Conservation (phyloP, 2,113 vertebrate genomes). For the Uropsilus gracilis region DNA sequence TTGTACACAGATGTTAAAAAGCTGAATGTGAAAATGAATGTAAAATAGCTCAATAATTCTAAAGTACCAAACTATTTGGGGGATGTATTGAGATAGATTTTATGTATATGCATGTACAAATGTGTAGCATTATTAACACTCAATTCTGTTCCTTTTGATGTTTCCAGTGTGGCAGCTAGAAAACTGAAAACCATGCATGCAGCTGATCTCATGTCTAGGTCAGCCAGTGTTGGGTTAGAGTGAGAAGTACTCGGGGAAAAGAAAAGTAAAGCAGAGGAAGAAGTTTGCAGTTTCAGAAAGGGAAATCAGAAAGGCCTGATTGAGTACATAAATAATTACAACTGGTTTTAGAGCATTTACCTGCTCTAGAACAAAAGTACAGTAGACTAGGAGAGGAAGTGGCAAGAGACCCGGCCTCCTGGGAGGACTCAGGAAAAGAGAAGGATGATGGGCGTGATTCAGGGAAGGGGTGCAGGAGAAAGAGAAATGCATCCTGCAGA, state of each 20-base stretch:
- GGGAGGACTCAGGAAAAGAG: background rate
- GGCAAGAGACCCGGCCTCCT: background rate
- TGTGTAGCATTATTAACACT: background rate
- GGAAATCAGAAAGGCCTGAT: background rate
- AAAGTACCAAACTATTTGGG: background rate
- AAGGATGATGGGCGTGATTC: background rate
- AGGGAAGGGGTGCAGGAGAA: background rate
- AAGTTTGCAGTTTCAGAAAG: background rate
- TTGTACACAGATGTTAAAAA: no score
- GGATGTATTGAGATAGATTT: background rate
- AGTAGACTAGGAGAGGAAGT: background rate
- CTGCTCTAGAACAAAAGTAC: background rate
- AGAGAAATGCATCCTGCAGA: background rate
- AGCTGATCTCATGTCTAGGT: background rate
- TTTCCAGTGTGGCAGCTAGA: background rate
- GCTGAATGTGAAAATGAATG: background rate
- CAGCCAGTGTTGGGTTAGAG: background rate
- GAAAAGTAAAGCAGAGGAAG: background rate
- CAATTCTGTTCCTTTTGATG: background rate
- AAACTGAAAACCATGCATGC: background rate
- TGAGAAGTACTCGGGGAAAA: background rate
- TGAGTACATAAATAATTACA: background rate
- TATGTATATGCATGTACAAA: no score
- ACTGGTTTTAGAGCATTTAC: background rate
- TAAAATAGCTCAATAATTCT: background rate